phyloP scores from a whole-genome alignment of 2,888 invertebrate genomes.

The Eledona agricola region DNA sequence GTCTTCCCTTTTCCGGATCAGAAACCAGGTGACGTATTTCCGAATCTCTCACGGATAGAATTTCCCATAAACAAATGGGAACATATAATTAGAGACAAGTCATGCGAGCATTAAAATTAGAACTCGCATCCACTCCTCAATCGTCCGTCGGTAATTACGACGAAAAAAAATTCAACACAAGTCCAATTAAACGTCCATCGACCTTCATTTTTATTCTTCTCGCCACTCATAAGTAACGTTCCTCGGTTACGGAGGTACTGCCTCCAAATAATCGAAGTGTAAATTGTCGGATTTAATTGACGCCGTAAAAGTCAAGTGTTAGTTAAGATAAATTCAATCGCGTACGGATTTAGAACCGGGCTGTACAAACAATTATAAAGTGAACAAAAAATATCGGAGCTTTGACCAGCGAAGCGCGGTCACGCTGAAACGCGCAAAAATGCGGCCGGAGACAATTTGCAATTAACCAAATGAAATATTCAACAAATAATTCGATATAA shows the following conservation, averaged over 20 bases:
- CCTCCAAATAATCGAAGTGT: too few species aligned
- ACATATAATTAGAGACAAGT: constrained; percentile 5
- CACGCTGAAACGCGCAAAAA: constrained; percentile 16
- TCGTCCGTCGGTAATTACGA: constrained; percentile 5
- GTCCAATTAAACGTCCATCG: constrained; percentile 18
- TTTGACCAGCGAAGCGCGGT: too few species aligned
- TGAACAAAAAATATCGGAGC: too few species aligned
- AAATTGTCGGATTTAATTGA: background rate
- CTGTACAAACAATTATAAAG: too few species aligned
- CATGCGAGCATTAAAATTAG: constrained; percentile 6
- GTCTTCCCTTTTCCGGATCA: constrained; percentile 3
- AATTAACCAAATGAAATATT: constrained; percentile 11
- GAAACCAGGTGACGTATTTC: constrained; percentile 20
- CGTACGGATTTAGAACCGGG: constrained; percentile 10
- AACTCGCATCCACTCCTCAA: constrained; percentile 2
- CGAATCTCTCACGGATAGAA: background rate
- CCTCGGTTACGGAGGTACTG: background rate
- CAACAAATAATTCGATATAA: too few species aligned
- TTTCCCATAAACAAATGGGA: constrained; percentile 15
- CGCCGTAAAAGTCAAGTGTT: constrained; percentile 8
- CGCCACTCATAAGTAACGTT: constrained; percentile 1
- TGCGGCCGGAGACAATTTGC: constrained; percentile 6
- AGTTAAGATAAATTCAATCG: constrained; percentile 21
- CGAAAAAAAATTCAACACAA: background rate
- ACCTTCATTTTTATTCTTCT: constrained; percentile 12